A percentile compares a stretch with the other conserved stretches of the same genome.
phyloP scores from a whole-genome alignment of 2,797 vertebrate genomes.

The Coccyzus lansbergi region DNA sequence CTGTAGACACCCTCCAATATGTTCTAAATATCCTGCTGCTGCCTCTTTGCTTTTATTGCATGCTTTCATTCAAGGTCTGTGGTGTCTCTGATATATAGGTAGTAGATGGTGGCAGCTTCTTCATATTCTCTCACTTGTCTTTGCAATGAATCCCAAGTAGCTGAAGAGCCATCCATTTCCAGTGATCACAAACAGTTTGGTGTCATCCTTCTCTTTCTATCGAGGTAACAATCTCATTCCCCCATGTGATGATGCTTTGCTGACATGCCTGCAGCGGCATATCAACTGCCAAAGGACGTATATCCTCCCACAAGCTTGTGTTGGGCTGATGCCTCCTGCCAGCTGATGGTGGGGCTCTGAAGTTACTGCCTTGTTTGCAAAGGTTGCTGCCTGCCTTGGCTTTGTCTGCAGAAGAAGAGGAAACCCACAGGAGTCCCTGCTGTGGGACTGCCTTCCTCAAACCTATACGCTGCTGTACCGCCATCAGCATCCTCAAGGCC shows the following conservation, averaged over 20 bases:
- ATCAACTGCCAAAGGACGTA: background rate
- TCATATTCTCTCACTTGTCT: background rate
- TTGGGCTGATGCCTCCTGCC: background rate
- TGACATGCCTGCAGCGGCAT: accelerated
- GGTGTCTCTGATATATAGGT: background rate
- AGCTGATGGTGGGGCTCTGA: background rate
- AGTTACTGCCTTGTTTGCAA: background rate
- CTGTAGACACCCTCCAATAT: background rate
- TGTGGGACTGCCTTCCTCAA: background rate
- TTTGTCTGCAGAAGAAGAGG: background rate
- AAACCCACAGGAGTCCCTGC: background rate
- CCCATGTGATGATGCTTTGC: background rate
- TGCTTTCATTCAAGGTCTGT: background rate
- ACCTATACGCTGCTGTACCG: background rate
- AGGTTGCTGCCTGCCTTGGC: background rate
- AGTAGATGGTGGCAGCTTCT: background rate
- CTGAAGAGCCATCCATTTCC: background rate
- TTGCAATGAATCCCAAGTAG: background rate
- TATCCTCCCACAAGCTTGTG: background rate
- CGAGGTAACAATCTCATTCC: background rate
- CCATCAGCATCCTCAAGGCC: background rate
- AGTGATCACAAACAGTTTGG: background rate
- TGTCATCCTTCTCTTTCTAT: background rate
- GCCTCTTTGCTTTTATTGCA: background rate
- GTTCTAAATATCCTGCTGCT: background rate